Evolutionary conservation across 2,797 vertebrate genomes (phyloP).

Genomic region (Eutrigla gurnardus): DNA sequence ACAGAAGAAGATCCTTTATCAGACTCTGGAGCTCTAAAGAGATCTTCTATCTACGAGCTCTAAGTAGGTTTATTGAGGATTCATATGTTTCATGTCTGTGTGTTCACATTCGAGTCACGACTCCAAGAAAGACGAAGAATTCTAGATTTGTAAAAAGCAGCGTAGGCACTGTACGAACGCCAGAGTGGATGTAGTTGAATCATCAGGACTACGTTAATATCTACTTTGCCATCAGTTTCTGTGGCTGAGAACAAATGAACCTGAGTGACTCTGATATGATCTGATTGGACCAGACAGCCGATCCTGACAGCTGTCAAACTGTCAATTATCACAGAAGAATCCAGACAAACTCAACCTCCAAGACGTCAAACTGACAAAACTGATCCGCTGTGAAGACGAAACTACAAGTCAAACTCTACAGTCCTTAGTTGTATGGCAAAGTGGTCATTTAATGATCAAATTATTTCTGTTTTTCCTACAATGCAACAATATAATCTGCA

Average conservation of each 20-base stretch:
- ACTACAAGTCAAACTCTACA: not conserved
- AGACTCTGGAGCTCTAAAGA: too few relatives aligned
- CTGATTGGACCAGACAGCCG: constrained; percentile 33
- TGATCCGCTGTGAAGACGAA: constrained; percentile 8
- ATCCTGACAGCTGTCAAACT: constrained; percentile 30
- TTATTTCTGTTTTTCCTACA: too few relatives aligned
- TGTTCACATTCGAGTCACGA: not conserved
- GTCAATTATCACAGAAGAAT: constrained; percentile 20
- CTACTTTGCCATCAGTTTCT: not conserved
- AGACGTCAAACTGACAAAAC: constrained; percentile 30
- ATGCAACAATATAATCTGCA: too few relatives aligned
- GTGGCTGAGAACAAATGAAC: not conserved
- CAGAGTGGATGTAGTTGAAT: not conserved
- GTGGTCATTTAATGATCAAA: too few relatives aligned
- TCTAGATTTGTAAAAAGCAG: not conserved
- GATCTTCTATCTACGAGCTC: too few relatives aligned
- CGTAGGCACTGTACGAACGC: too few relatives aligned
- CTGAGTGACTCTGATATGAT: not conserved
- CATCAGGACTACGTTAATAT: too few relatives aligned
- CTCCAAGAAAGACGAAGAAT: not conserved
- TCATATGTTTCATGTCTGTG: not conserved
- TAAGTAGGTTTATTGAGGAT: too few relatives aligned
- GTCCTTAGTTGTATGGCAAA: not conserved
- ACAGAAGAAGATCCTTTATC: too few relatives aligned
- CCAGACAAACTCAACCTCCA: not conserved